Conservation (phyloP, 2,888 invertebrate genomes). For the Spilosoma lubricipeda region DNA sequence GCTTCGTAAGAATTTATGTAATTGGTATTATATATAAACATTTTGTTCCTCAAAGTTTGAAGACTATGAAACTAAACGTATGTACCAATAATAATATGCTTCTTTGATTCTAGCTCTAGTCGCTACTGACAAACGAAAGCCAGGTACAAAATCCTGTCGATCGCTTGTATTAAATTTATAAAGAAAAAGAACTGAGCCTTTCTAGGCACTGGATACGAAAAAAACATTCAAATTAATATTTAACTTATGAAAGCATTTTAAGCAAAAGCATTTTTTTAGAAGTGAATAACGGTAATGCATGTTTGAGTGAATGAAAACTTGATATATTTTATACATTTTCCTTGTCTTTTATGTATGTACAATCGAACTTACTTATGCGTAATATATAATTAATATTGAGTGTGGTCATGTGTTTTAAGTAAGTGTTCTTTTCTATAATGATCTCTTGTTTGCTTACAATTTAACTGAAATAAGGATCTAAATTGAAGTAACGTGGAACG, state of each 20-base stretch:
- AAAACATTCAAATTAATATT: constrained; percentile 24
- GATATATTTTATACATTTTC: constrained; percentile 61
- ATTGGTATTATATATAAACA: constrained; percentile 30
- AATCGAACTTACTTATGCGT: constrained; percentile 64
- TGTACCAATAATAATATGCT: constrained; percentile 31
- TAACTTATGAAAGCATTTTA: constrained; percentile 60
- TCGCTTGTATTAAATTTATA: constrained; percentile 24
- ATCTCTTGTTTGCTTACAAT: constrained; percentile 84
- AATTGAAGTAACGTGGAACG: constrained; percentile 52
- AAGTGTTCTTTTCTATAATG: constrained; percentile 70
- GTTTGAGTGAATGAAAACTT: constrained; percentile 74
- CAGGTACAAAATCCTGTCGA: constrained; percentile 23
- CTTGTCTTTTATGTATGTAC: constrained; percentile 68
- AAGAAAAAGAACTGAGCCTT: constrained; percentile 24
- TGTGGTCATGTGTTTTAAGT: constrained; percentile 72
- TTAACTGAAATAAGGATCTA: constrained; percentile 77
- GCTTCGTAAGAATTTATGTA: constrained; percentile 67
- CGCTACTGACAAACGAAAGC: constrained; percentile 27
- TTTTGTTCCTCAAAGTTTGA: constrained; percentile 33
- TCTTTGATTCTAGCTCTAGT: constrained; percentile 26
- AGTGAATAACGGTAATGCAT: constrained; percentile 62
- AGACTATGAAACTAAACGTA: constrained; percentile 36
- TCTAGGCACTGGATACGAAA: constrained; percentile 17
- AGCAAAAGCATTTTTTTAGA: constrained; percentile 58
- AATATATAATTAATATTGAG: constrained; percentile 69